phyloP scores from a whole-genome alignment of 92 coral and sea anemone species.

The Parazoanthus darwini region DNA sequence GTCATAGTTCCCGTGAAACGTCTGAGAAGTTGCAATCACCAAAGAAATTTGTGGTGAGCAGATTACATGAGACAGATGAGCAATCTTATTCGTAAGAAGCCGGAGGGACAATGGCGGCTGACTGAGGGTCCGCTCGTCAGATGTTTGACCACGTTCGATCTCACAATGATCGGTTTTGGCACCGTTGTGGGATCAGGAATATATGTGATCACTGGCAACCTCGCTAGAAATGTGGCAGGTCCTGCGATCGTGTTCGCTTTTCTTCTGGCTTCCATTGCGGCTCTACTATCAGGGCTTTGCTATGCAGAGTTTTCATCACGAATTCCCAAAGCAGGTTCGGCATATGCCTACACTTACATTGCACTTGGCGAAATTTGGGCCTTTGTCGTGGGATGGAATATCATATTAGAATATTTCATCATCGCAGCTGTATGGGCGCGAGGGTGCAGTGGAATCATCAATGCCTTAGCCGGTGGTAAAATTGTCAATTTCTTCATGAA shows the following conservation, averaged over 20 bases:
- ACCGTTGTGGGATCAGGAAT: constrained; percentile 82
- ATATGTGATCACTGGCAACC: constrained; percentile 78
- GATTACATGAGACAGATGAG: too few relatives aligned
- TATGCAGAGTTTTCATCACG: constrained; percentile 94
- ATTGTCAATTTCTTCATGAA: constrained; percentile 59
- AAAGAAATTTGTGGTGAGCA: too few relatives aligned
- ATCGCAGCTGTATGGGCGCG: constrained; percentile 71
- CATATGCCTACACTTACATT: constrained; percentile 84
- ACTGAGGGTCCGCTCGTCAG: constrained; percentile 30
- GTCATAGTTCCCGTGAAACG: too few relatives aligned
- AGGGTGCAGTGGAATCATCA: constrained; percentile 78
- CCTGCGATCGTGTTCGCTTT: constrained; percentile 86
- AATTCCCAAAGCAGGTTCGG: constrained; percentile 93
- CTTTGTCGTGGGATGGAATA: constrained; percentile 89
- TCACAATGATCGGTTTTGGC: constrained; percentile 77
- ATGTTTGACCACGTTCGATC: constrained; percentile 67
- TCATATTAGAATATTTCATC: constrained; percentile 84
- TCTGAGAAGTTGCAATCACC: too few relatives aligned
- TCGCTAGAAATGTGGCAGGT: constrained; percentile 88
- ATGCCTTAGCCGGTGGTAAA: constrained; percentile 65
- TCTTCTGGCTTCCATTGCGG: constrained; percentile 72
- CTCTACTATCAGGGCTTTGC: constrained; percentile 82
- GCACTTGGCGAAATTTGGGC: constrained; percentile 92
- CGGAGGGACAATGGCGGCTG: constrained; percentile 14
- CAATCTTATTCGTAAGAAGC: constrained; percentile 16